Evolutionary conservation across 2,797 vertebrate species (phyloP), one percentile per base, ranked within the genome.

Genomic region (Enteromius viviparus): DNA sequence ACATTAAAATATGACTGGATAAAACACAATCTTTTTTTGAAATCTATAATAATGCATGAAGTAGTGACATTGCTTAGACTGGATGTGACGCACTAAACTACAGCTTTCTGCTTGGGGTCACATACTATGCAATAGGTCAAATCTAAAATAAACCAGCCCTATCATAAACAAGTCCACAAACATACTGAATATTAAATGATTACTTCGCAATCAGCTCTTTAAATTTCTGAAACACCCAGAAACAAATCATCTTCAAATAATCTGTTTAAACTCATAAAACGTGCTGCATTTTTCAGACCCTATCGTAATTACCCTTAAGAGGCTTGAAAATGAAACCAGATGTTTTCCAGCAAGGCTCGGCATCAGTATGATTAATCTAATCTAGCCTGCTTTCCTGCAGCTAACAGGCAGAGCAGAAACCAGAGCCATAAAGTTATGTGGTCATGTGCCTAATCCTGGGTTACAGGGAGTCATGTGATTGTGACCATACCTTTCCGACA

Each of bases 401-500:
- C 60, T 29, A 84, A 83, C 66, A 29, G 49, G 64, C 49, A 68
- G 81, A 55, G 26, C 21, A 65, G 37, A 74, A 69, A 78, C 34
- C 0, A 68, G 70, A 55, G 17, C 26, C 26, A 55, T 2, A 51
- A 72, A 66, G 40, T 51, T 47, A 19, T 74, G 58, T 21, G 19
- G 79, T 87, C 89, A 87, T 88, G 87, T 84, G 88, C 45, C 6
- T 51, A 21, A 55, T 74, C 21, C 60, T 66, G 79, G 58, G 72
- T 82, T 76, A 84, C 10, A 3, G 10, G 49, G 47, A n/a, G 64
- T 86, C 81, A 89, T 74, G 19, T 75, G 84, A 11, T 34, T 55
- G 21, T 55, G 29, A 76, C 3, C 85, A 92, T 91, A 99, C 98
- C 96, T 96, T 97, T 89, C 98, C 98, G 62, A 99, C 1, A 0